Evolutionary conservation across 2,888 invertebrate species (phyloP).

Genomic region (Papilio elwesi): DNA sequence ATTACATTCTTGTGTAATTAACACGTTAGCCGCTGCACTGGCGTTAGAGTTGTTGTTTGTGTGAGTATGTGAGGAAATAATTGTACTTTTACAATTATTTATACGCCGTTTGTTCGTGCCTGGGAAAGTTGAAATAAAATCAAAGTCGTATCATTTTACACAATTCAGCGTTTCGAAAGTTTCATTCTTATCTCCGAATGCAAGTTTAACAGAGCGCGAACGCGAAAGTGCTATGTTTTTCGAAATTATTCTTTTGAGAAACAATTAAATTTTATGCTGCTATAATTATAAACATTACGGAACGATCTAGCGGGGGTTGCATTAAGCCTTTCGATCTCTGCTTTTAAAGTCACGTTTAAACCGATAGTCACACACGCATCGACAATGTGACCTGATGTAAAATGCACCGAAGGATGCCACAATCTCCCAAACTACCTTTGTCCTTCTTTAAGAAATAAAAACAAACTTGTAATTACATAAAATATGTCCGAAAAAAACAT

Average conservation of each 20-base stretch:
- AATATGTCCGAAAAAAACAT: too few relatives aligned
- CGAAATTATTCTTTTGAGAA: constrained; percentile 20
- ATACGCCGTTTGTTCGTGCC: constrained; percentile 13
- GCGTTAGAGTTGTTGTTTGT: not conserved
- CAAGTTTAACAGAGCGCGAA: constrained; percentile 34
- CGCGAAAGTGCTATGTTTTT: constrained; percentile 34
- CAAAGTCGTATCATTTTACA: constrained; percentile 33
- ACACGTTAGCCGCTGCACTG: constrained; percentile 12
- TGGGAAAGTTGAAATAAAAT: constrained; percentile 38
- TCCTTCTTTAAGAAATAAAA: too few relatives aligned
- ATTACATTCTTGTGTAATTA: constrained; percentile 37
- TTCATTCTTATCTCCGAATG: constrained; percentile 27
- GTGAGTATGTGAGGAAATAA: constrained; percentile 22
- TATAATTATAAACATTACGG: not conserved
- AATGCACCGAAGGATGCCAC: too few relatives aligned
- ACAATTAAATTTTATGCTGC: not conserved
- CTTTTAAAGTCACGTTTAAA: not conserved
- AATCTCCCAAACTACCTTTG: too few relatives aligned
- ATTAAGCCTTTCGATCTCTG: not conserved
- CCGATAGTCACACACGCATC: too few relatives aligned
- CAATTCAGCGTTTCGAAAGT: constrained; percentile 39
- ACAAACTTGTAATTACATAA: too few relatives aligned
- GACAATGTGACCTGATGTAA: too few relatives aligned
- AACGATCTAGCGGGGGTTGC: not conserved
- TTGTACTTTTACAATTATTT: constrained; percentile 34